Conservation (phyloP, 2,888 invertebrate species). For the Ornithoptera priamus region DNA sequence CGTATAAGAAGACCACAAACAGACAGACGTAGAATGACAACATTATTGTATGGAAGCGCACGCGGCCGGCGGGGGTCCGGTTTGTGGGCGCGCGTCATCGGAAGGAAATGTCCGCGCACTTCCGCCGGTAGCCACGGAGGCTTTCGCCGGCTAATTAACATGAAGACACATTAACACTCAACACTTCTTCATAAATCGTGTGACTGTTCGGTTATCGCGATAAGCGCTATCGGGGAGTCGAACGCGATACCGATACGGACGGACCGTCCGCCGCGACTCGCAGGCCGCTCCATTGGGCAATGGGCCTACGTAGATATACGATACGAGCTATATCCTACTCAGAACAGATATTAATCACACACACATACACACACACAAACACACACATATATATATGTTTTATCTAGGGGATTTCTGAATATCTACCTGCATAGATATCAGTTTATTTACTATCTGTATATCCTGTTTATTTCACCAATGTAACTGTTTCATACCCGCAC, state of each 20-base stretch:
- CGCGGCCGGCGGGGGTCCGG: slow-evolving; percentile 27
- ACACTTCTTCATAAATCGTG: slow-evolving; percentile 61
- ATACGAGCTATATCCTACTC: background rate
- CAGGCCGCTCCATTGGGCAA: slow-evolving; percentile 14
- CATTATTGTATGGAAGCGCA: slow-evolving; percentile 35
- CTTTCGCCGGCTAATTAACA: slow-evolving; percentile 44
- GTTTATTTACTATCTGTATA: no score
- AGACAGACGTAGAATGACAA: slow-evolving; percentile 41
- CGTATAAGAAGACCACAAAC: slow-evolving; percentile 44
- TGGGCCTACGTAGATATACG: slow-evolving; percentile 6
- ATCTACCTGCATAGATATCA: background rate
- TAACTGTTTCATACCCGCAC: no score
- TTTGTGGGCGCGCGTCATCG: slow-evolving; percentile 32
- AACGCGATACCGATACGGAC: slow-evolving; percentile 13
- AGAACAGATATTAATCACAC: background rate
- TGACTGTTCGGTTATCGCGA: slow-evolving; percentile 49
- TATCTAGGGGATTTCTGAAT: background rate
- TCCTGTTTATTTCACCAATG: no score
- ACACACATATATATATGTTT: no score
- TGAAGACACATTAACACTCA: slow-evolving; percentile 56
- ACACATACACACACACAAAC: no score
- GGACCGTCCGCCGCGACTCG: slow-evolving; percentile 10
- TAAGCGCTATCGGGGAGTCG: slow-evolving; percentile 31
- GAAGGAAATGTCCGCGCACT: slow-evolving; percentile 23
- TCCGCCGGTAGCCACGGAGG: slow-evolving; percentile 20